Evolutionary conservation across 2,888 invertebrate genomes (phyloP).

Genomic region (Physocephala rufipes): DNA sequence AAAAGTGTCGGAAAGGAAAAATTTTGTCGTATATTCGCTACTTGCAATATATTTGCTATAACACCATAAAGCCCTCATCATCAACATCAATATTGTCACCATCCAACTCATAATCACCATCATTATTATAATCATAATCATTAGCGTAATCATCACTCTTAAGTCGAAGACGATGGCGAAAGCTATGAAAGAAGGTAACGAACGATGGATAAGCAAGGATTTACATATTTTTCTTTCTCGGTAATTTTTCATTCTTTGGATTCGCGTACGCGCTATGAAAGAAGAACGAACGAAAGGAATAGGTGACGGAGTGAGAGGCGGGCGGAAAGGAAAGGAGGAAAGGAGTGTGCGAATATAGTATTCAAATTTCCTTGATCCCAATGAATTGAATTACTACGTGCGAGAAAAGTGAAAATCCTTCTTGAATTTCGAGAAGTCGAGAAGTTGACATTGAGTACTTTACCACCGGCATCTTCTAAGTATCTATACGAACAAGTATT

Average conservation of each 20-base stretch:
- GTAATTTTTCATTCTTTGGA: neutral
- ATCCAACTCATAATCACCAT: no score
- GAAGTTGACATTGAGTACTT: constrained; percentile 11
- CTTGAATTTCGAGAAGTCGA: constrained; percentile 20
- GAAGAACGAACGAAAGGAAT: no score
- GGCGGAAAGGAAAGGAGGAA: no score
- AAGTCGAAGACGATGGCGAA: no score
- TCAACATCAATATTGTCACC: no score
- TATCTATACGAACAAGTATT: neutral
- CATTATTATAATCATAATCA: no score
- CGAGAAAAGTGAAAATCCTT: constrained; percentile 25
- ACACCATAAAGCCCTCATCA: no score
- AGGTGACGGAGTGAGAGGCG: no score
- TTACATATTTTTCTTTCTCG: neutral
- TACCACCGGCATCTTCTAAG: neutral
- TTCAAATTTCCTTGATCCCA: constrained; percentile 14
- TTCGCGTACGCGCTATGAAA: neutral
- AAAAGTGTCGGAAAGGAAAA: constrained; percentile 29
- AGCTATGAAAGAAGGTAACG: constrained; percentile 7
- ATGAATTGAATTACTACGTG: constrained; percentile 30
- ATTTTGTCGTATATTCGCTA: constrained; percentile 3
- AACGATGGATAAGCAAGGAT: constrained; percentile 8
- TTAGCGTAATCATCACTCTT: no score
- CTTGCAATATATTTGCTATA: no score
- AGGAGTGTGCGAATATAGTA: constrained; percentile 4